A percentile compares a stretch with the other conserved stretches of the same genome.
phyloP scores from a whole-genome alignment of 2,888 invertebrate genomes.

The Synergus itoensis region DNA sequence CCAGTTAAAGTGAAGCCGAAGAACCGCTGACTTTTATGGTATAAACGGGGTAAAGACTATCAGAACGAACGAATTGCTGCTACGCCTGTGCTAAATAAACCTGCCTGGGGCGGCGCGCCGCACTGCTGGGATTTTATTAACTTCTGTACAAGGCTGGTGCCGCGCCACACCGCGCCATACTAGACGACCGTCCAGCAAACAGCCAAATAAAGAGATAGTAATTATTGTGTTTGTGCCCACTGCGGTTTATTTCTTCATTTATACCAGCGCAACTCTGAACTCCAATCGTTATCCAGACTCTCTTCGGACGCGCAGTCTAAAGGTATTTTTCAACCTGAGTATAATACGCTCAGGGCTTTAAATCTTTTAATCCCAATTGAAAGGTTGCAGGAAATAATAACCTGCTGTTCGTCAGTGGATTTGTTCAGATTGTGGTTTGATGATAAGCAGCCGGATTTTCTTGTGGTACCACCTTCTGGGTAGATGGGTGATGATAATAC shows the following conservation, averaged over 20 bases:
- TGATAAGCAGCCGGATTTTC: background rate
- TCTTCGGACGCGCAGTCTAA: background rate
- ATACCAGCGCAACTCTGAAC: slow-evolving; percentile 38
- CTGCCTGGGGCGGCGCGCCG: slow-evolving; percentile 66
- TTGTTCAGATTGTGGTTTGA: background rate
- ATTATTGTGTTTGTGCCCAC: slow-evolving; percentile 74
- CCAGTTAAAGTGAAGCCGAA: slow-evolving; percentile 68
- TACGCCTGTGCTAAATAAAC: slow-evolving; percentile 77
- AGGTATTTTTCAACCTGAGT: background rate
- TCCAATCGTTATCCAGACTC: slow-evolving; percentile 34
- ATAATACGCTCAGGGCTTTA: background rate
- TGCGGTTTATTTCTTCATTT: slow-evolving; percentile 71
- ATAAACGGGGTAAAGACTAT: slow-evolving; percentile 68
- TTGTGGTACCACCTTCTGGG: background rate
- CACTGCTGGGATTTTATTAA: slow-evolving; percentile 77
- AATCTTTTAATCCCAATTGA: slow-evolving; percentile 6
- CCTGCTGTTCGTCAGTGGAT: background rate
- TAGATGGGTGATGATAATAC: background rate
- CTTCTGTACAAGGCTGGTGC: slow-evolving; percentile 71
- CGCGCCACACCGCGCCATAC: slow-evolving; percentile 51
- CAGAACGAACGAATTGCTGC: slow-evolving; percentile 63
- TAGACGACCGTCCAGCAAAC: slow-evolving; percentile 67
- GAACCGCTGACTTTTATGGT: slow-evolving; percentile 70
- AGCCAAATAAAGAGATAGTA: slow-evolving; percentile 76
- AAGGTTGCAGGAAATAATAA: background rate